Conservation (phyloP, 2,113 vertebrate genomes). For the Myotis lucifugus region DNA sequence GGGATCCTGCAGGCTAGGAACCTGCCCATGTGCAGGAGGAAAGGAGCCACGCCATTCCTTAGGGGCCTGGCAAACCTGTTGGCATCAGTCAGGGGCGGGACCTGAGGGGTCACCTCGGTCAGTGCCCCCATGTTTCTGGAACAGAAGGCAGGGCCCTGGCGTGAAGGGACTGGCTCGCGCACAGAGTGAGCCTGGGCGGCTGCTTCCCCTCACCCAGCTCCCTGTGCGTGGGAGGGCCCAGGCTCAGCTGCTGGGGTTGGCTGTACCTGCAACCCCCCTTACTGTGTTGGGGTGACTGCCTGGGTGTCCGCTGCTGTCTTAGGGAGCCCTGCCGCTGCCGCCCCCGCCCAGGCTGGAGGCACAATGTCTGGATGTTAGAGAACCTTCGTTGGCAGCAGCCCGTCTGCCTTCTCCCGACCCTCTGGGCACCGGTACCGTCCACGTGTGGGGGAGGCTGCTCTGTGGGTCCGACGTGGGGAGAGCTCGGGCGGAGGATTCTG, state of each 20-base stretch:
- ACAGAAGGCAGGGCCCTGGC: not conserved
- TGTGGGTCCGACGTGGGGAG: rapidly evolving
- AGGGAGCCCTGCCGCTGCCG: not conserved
- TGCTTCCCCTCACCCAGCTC: rapidly evolving
- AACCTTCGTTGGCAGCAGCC: not conserved
- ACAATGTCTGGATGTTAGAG: not conserved
- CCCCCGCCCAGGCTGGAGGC: not conserved
- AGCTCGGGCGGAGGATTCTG: not conserved
- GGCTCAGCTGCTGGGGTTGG: not conserved
- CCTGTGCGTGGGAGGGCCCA: not conserved
- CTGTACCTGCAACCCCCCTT: not conserved
- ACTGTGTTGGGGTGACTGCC: not conserved
- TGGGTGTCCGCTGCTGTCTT: not conserved
- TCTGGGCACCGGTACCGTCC: not conserved
- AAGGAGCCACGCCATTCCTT: not conserved
- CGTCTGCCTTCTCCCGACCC: not conserved
- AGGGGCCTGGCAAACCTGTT: not conserved
- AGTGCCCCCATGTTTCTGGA: not conserved
- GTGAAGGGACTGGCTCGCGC: not conserved
- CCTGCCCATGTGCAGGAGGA: not conserved
- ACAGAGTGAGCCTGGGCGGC: rapidly evolving
- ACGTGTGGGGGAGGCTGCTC: not conserved
- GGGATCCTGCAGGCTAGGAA: constrained; percentile 43
- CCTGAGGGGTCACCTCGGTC: not conserved
- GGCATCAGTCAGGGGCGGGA: not conserved